Percentiles rank a stretch among this genome's conserved stretches.
phyloP scores from a whole-genome alignment of 2,797 vertebrate genomes.

The Telmatherina bonti region DNA sequence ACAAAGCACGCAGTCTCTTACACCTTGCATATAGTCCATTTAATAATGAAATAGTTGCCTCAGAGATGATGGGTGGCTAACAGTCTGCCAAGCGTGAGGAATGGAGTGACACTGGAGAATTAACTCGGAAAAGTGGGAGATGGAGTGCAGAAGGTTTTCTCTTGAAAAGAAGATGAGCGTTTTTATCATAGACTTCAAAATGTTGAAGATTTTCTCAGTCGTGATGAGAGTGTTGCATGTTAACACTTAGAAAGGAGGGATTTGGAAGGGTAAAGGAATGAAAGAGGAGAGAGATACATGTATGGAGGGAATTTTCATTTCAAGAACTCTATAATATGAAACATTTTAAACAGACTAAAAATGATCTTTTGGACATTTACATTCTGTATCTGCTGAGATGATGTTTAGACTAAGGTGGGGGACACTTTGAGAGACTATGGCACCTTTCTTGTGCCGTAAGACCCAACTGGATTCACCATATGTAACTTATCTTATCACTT shows the following conservation, averaged over 20 bases:
- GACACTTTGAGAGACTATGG: not conserved
- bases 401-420: not conserved
- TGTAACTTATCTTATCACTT: not conserved
- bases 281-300: not conserved
- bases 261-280: constrained; percentile 7
- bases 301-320: not conserved
- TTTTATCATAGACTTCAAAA: constrained; percentile 51
- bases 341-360: not conserved
- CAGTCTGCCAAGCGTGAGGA: constrained; percentile 49
- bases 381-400: not conserved
- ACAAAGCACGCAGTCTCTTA: constrained; percentile 38
- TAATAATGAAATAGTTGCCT: constrained; percentile 65
- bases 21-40: constrained; percentile 60
- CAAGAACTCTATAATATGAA: not conserved
- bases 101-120: constrained; percentile 56
- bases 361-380: not conserved
- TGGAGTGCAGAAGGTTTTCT: constrained; percentile 45
- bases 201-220: constrained; percentile 18
- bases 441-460: not conserved
- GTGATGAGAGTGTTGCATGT: constrained; percentile 2
- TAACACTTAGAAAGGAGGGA: constrained; percentile 8
- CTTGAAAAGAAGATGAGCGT: constrained; percentile 36
- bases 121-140: constrained; percentile 56
- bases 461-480: not conserved
- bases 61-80: constrained; percentile 56